Conservation (phyloP, 23 tunicate genomes). For the Diplosoma virens region DNA sequence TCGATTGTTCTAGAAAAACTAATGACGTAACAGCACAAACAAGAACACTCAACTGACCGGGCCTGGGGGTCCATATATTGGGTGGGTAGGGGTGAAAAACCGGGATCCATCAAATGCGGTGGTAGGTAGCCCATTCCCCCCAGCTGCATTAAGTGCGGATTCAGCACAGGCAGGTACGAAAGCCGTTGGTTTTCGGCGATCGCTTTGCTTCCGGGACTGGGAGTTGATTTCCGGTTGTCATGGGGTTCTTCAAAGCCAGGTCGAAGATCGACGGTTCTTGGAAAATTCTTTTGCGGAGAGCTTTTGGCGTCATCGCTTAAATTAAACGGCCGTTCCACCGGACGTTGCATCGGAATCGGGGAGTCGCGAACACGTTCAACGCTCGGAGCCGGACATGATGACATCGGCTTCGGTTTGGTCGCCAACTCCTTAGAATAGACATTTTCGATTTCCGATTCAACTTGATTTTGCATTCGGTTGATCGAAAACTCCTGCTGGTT, state of each 20-base stretch:
- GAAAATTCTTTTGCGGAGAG: not conserved
- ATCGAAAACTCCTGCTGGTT: not conserved
- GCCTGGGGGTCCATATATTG: too few relatives aligned
- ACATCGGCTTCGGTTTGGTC: not conserved
- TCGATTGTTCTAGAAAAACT: too few relatives aligned
- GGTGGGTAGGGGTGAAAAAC: too few relatives aligned
- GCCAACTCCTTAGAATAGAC: conserved; percentile 9
- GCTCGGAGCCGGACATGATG: not conserved
- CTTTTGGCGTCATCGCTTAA: not conserved
- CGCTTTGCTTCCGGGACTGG: not conserved
- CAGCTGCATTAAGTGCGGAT: too few relatives aligned
- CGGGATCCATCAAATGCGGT: too few relatives aligned
- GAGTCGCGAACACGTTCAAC: not conserved
- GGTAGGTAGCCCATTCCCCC: too few relatives aligned
- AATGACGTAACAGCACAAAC: too few relatives aligned
- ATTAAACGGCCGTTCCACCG: not conserved
- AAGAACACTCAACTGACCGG: too few relatives aligned
- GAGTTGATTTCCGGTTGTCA: not conserved
- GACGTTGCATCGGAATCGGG: not conserved
- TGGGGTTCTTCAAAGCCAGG: not conserved
- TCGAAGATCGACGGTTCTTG: not conserved
- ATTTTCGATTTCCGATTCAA: not conserved
- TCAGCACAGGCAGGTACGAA: too few relatives aligned
- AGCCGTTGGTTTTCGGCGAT: not conserved
- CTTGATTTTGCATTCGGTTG: not conserved